A percentile compares a stretch with the other conserved stretches of the same genome.
phyloP scores from a whole-genome alignment of 1,140 invertebrate species.

The Trichomalopsis sarcophagae region DNA sequence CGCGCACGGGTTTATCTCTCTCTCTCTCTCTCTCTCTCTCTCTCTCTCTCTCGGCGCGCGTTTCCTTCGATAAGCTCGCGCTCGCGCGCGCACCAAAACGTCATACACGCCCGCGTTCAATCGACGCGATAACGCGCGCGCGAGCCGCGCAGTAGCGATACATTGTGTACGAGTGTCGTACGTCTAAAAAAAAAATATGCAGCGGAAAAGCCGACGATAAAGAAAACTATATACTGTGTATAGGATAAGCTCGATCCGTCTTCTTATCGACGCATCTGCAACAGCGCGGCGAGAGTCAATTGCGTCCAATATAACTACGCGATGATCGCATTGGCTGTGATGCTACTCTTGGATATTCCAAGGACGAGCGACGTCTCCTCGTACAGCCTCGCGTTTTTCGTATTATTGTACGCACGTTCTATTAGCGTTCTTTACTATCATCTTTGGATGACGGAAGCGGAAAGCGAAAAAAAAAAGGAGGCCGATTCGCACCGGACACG shows the following conservation, averaged over 20 bases:
- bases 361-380: neutral
- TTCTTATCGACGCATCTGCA: neutral
- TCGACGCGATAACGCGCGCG: neutral
- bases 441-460: slow-evolving; percentile 46
- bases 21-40: too few species aligned
- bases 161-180: neutral
- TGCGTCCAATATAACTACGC: neutral
- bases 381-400: neutral
- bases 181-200: neutral
- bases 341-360: neutral
- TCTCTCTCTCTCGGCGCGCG: neutral
- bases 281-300: neutral
- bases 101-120: neutral
- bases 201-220: neutral
- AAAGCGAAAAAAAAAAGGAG: slow-evolving; percentile 39
- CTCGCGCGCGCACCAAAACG: neutral
- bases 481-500: slow-evolving; percentile 18
- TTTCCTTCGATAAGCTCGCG: slow-evolving; percentile 20
- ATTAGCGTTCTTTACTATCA: slow-evolving; percentile 1
- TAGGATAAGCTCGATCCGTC: neutral
- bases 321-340: neutral
- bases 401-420: neutral
- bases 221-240: neutral
- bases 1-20: slow-evolving; percentile 3
- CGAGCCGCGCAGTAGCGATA: neutral